Conservation (phyloP, 2,797 vertebrate species). For the Acropternis orthonyx region DNA sequence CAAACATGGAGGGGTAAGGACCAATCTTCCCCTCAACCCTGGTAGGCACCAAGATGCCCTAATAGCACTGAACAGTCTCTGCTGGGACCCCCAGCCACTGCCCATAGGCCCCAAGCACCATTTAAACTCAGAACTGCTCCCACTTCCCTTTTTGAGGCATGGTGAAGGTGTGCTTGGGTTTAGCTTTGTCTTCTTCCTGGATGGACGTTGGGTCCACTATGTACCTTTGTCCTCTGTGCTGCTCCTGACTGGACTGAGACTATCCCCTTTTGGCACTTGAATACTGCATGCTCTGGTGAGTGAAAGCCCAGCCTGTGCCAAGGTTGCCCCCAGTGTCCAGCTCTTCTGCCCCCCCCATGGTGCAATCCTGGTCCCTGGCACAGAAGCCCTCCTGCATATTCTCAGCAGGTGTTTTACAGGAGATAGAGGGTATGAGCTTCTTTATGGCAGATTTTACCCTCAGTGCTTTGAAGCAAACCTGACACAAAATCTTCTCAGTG, state of each 20-base stretch:
- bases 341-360: neutral
- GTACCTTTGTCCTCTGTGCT: neutral
- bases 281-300: neutral
- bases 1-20: neutral
- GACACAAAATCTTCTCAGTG: neutral
- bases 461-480: neutral
- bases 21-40: neutral
- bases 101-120: neutral
- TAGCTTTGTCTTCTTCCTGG: neutral
- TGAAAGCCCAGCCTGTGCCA: neutral
- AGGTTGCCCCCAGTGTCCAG: neutral
- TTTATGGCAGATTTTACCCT: neutral
- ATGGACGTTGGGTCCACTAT: rapidly evolving
- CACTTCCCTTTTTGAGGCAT: neutral
- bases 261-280: rapidly evolving
- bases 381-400: neutral
- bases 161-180: neutral
- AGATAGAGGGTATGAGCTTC: neutral
- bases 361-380: neutral
- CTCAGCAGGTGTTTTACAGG: neutral
- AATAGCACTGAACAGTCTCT: neutral
- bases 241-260: neutral
- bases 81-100: neutral
- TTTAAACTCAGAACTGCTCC: neutral
- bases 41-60: neutral